Conservation (phyloP, 2,888 invertebrate genomes). For the Pandemis corylana region DNA sequence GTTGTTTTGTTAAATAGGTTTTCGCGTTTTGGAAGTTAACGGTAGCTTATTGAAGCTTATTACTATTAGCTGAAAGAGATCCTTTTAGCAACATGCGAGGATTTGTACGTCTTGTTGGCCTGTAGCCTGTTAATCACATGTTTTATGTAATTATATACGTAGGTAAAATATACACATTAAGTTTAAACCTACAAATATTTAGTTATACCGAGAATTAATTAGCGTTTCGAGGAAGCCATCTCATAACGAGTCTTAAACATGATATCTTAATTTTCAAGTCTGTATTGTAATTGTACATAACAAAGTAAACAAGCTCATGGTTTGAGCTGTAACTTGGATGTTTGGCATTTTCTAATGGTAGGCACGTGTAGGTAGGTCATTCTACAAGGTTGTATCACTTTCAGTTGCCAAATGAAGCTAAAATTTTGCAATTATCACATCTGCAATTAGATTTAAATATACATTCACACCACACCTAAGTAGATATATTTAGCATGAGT, state of each 20-base stretch:
- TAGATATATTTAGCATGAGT: slow-evolving; percentile 42
- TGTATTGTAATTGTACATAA: not conserved
- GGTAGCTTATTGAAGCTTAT: no score
- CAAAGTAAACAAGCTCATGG: no score
- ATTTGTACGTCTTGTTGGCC: no score
- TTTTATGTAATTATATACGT: no score
- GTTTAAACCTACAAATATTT: no score
- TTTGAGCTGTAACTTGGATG: not conserved
- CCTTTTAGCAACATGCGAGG: no score
- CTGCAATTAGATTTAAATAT: not conserved
- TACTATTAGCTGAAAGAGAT: no score
- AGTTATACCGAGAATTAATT: not conserved
- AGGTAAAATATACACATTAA: no score
- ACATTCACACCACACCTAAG: not conserved
- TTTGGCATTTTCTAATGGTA: not conserved
- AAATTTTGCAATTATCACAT: slow-evolving; percentile 4
- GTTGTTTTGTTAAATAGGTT: no score
- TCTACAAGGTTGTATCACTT: not conserved
- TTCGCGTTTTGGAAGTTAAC: no score
- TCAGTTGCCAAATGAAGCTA: not conserved
- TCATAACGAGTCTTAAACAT: not conserved
- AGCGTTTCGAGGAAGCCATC: not conserved
- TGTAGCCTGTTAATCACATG: no score
- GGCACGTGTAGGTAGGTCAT: not conserved
- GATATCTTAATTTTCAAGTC: not conserved